phyloP scores from a whole-genome alignment of 2,888 invertebrate species.

The Callyntrura sp. region DNA sequence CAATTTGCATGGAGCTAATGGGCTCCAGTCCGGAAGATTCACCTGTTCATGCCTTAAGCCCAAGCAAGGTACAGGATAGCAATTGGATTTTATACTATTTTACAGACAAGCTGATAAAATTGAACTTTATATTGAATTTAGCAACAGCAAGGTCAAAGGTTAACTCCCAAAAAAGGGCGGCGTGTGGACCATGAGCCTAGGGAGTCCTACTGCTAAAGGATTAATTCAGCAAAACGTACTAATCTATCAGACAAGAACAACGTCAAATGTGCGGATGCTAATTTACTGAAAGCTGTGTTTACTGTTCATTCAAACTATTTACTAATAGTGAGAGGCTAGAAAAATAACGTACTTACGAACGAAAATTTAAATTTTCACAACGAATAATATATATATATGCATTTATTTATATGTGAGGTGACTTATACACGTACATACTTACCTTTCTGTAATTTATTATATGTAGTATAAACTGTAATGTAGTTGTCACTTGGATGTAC shows the following conservation, averaged over 20 bases:
- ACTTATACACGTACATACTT: too few relatives aligned
- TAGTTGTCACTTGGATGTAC: too few relatives aligned
- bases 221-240: too few relatives aligned
- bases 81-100: not conserved
- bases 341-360: not conserved
- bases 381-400: not conserved
- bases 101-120: not conserved
- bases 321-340: not conserved
- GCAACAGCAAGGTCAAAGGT: conserved; percentile 16
- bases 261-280: not conserved
- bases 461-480: too few relatives aligned
- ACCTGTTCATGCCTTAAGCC: conserved; percentile 64
- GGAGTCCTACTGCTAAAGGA: too few relatives aligned
- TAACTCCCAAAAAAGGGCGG: conserved; percentile 43
- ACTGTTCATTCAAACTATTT: not conserved
- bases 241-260: too few relatives aligned
- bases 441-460: too few relatives aligned
- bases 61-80: not conserved
- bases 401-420: not conserved
- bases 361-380: conserved; percentile 8
- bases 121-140: not conserved
- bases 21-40: conserved; percentile 74
- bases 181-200: conserved; percentile 9
- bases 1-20: conserved; percentile 59
- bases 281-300: not conserved